A percentile compares a stretch with the other conserved stretches of the same genome.
These are phyloP conservation scores for Sanderia malayensis DNA, from an alignment of 30 jellyfish, hydroid and myxozoan genomes.

Conservation along the genomic window DNA sequence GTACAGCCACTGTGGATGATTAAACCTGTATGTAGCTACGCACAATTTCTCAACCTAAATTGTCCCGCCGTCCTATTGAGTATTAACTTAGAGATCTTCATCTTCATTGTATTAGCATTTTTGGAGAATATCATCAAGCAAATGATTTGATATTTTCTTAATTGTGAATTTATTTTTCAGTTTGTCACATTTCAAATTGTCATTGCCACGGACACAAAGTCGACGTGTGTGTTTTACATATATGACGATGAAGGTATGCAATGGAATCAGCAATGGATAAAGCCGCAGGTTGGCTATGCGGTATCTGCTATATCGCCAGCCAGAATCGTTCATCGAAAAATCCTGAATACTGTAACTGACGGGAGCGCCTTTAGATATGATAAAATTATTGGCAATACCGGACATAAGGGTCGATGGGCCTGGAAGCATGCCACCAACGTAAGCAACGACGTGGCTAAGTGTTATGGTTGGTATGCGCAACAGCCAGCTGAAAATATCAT, in stretches of 20 bases:
- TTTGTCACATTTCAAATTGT: slow-evolving; percentile 47
- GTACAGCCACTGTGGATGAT: too few relatives aligned
- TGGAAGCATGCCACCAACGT: slow-evolving; percentile 39
- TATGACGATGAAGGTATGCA: slow-evolving; percentile 54
- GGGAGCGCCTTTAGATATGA: slow-evolving; percentile 59
- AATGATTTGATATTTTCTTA: background rate
- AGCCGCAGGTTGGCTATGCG: slow-evolving; percentile 13
- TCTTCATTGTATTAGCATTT: background rate
- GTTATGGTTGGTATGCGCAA: slow-evolving; percentile 38
- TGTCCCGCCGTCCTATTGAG: too few relatives aligned
- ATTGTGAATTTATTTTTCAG: background rate
- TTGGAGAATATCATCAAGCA: too few relatives aligned
- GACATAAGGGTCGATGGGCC: slow-evolving; percentile 44
- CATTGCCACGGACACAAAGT: slow-evolving; percentile 30
- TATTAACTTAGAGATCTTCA: background rate
- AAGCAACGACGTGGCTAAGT: slow-evolving; percentile 29
- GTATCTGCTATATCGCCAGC: too few relatives aligned
- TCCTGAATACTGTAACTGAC: too few relatives aligned
- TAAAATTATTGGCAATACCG: slow-evolving; percentile 35
- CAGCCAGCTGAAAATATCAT: slow-evolving; percentile 22
- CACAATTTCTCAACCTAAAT: too few relatives aligned
- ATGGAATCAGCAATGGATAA: slow-evolving; percentile 47
- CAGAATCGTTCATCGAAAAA: too few relatives aligned
- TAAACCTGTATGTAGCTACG: too few relatives aligned
- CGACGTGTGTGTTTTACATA: slow-evolving; percentile 29